A percentile compares a stretch with the other conserved stretches of the same genome.
These are phyloP conservation scores for Steinernema scapterisci DNA, from an alignment of 2,888 invertebrate genomes.

Conservation along the genomic window DNA sequence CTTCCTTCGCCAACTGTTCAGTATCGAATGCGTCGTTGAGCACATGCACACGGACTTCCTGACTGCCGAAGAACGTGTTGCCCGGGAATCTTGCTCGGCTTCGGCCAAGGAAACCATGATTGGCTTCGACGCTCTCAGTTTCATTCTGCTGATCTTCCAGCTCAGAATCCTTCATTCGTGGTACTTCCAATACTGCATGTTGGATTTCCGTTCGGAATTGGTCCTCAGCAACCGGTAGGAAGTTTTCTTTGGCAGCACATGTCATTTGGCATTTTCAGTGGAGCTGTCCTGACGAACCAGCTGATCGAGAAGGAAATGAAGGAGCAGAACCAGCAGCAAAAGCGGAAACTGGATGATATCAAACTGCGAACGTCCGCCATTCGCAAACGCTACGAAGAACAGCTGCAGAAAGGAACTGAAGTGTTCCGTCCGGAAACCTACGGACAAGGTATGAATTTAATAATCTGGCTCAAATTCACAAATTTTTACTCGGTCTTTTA, in stretches of 20 bases:
- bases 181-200: constrained; percentile 94
- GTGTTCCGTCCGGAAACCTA: constrained; percentile 59
- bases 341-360: constrained; percentile 85
- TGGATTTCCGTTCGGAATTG: constrained; percentile 92
- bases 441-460: constrained; percentile 52
- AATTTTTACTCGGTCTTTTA: background rate
- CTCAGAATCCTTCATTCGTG: constrained; percentile 88
- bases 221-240: constrained; percentile 80
- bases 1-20: constrained; percentile 82
- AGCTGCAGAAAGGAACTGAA: constrained; percentile 46
- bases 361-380: constrained; percentile 95
- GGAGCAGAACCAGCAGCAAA: constrained; percentile 84
- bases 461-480: background rate
- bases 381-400: constrained; percentile 57
- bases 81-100: background rate
- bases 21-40: constrained; percentile 80
- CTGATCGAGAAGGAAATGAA: constrained; percentile 85
- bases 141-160: constrained; percentile 88
- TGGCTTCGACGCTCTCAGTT: constrained; percentile 92
- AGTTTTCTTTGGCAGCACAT: background rate
- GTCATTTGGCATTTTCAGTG: constrained; percentile 72
- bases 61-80: background rate
- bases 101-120: constrained; percentile 78
- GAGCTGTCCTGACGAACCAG: constrained; percentile 92
- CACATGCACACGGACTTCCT: constrained; percentile 1